phyloP scores from a whole-genome alignment of 2,888 invertebrate genomes.

The Sphaerophoria rueppellii region DNA sequence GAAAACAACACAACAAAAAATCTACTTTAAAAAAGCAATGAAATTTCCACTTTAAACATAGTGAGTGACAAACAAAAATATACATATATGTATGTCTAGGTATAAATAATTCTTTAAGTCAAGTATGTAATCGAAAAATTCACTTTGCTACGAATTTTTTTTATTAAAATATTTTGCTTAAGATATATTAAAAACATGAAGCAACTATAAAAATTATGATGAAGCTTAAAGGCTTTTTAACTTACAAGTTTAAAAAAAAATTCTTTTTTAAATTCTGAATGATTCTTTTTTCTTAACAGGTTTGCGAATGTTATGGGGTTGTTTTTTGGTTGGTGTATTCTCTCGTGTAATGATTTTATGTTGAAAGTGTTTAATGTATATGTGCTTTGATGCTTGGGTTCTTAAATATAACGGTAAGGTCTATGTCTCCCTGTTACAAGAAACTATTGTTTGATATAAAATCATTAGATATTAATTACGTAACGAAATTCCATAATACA shows the following conservation, averaged over 20 bases:
- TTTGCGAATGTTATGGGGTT: background rate
- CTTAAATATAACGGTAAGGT: conserved; percentile 22
- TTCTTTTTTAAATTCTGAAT: background rate
- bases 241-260: conserved; percentile 28
- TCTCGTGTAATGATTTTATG: conserved; percentile 21
- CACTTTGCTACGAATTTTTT: conserved; percentile 63
- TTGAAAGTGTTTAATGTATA: conserved; percentile 7
- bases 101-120: background rate
- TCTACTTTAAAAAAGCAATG: conserved; percentile 65
- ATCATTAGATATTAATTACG: conserved; percentile 3
- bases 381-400: conserved; percentile 3
- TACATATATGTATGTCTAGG: background rate
- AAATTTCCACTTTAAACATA: conserved; percentile 45
- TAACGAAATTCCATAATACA: conserved; percentile 6
- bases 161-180: conserved; percentile 35
- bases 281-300: background rate
- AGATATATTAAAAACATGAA: conserved; percentile 57
- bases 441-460: conserved; percentile 8
- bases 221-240: conserved; percentile 48
- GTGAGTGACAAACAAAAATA: background rate
- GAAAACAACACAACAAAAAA: conserved; percentile 31
- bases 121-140: conserved; percentile 34
- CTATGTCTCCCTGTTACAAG: conserved; percentile 71
- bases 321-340: background rate
- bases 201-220: conserved; percentile 56